Conservation (phyloP, 2,888 invertebrate species). For the Endotricha flammealis region DNA sequence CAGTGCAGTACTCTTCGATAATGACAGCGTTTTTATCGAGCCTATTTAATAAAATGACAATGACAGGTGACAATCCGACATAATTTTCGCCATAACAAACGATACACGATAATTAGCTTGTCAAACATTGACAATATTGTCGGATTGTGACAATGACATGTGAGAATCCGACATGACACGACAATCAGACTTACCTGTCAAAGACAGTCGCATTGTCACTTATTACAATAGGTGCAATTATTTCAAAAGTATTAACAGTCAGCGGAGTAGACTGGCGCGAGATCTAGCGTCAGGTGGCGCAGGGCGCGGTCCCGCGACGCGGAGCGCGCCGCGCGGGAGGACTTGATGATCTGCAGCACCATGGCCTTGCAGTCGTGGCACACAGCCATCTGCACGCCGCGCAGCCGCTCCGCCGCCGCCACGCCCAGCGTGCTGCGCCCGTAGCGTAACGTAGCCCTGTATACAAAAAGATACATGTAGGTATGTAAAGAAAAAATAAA, state of each 20-base stretch:
- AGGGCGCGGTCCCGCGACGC: constrained; percentile 90
- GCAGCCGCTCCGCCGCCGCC: constrained; percentile 79
- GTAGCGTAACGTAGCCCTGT: constrained; percentile 80
- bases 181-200: no score
- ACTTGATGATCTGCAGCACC: constrained; percentile 95
- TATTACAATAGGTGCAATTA: no score
- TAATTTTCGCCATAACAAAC: no score
- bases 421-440: constrained; percentile 79
- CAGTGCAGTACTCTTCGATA: no score
- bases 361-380: constrained; percentile 97
- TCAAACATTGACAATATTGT: no score
- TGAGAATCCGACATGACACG: no score
- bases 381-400: constrained; percentile 90
- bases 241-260: constrained; percentile 58
- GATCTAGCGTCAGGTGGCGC: constrained; percentile 88
- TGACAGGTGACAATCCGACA: no score
- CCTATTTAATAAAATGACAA: no score
- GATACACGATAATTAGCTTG: no score
- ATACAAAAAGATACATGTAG: neutral
- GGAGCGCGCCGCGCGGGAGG: constrained; percentile 89
- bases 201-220: no score
- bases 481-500: neutral
- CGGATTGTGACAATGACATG: no score
- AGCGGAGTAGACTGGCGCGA: constrained; percentile 87
- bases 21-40: no score